Evolutionary conservation across 2,113 vertebrate genomes (phyloP).

Genomic region (Hypanus sabinus): DNA sequence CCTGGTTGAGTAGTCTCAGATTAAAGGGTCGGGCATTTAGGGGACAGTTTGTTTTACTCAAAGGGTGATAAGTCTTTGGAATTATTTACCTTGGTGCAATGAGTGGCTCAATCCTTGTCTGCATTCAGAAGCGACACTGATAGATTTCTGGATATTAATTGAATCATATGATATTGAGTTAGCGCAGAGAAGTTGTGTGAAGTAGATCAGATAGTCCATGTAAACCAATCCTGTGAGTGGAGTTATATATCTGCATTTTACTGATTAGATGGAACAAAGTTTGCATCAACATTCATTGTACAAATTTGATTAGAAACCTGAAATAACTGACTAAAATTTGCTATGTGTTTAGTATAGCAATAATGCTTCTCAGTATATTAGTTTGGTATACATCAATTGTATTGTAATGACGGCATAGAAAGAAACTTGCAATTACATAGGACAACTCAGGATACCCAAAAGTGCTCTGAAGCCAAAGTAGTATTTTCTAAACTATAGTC

Average conservation of each 20-base stretch:
- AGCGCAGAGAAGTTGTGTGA: no score
- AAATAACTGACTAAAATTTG: background rate
- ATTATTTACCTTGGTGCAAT: no score
- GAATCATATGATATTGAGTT: no score
- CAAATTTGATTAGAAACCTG: background rate
- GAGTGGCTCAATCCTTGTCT: no score
- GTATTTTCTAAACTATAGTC: background rate
- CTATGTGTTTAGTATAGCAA: background rate
- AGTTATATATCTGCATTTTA: background rate
- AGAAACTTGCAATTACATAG: background rate
- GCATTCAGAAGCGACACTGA: no score
- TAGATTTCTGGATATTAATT: no score
- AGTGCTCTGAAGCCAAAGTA: background rate
- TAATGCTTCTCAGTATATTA: background rate
- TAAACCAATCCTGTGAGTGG: background rate
- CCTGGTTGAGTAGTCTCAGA: no score
- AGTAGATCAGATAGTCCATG: background rate
- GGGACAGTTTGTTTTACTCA: no score
- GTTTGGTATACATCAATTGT: background rate
- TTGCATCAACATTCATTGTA: background rate
- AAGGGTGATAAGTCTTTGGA: no score
- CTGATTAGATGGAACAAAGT: background rate
- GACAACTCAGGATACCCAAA: background rate
- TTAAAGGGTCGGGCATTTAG: no score
- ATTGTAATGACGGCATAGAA: background rate